Percentiles rank a stretch among this genome's conserved stretches.
phyloP scores from a whole-genome alignment of 2,113 vertebrate species.

The Pycnonotus jocosus region DNA sequence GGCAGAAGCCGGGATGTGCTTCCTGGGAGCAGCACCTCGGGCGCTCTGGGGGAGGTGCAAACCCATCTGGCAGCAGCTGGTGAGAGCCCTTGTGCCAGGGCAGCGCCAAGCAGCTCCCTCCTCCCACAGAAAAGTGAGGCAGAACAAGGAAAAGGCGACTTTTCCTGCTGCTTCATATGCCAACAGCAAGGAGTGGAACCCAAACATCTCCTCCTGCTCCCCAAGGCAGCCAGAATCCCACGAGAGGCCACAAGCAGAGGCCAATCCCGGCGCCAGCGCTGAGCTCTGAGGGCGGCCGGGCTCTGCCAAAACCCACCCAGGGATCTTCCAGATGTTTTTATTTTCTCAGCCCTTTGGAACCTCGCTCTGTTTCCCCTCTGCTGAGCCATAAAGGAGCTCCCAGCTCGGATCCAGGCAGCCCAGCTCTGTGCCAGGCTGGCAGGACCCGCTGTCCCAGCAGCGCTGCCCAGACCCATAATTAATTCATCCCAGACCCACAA shows the following conservation, averaged over 20 bases:
- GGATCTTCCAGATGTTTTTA: slow-evolving; percentile 13
- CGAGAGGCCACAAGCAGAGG: not conserved
- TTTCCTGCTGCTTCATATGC: not conserved
- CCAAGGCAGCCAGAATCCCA: not conserved
- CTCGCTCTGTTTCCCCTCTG: not conserved
- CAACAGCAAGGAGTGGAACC: not conserved
- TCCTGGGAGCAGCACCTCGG: not conserved
- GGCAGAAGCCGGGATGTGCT: not conserved
- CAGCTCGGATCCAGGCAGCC: not conserved
- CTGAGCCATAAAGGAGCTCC: not conserved
- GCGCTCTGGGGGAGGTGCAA: not conserved
- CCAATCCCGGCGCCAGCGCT: not conserved
- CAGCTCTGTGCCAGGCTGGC: slow-evolving; percentile 17
- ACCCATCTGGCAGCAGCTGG: not conserved
- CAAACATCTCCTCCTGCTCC: not conserved
- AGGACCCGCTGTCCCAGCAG: not conserved
- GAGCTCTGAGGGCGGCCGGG: not conserved
- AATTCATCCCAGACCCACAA: not conserved
- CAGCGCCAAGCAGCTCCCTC: not conserved
- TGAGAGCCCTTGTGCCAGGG: not conserved
- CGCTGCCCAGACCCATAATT: slow-evolving; percentile 14
- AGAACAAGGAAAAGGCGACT: not conserved
- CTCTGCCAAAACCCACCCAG: not conserved
- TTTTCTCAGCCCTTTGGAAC: not conserved
- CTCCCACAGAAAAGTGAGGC: not conserved